These are phyloP conservation scores for Conchocele bisecta DNA, from an alignment of 2,888 invertebrate genomes.

Conservation along the genomic window DNA sequence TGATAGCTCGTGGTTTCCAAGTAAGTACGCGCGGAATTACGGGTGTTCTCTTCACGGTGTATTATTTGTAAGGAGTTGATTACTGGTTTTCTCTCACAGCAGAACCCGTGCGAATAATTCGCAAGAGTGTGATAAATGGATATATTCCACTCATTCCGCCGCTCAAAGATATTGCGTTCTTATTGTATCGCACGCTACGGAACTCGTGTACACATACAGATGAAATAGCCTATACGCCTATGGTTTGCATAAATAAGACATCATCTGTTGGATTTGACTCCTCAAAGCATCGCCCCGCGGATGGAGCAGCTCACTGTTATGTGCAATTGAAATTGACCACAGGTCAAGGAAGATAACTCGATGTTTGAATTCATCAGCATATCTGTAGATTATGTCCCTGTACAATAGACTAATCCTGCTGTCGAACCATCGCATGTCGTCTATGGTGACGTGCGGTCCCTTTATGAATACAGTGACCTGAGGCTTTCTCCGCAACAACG, in stretches of 20 bases:
- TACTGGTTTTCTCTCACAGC: no score
- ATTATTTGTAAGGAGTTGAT: no score
- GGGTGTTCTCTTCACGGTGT: no score
- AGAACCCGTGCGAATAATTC: no score
- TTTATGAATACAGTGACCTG: constrained; percentile 32
- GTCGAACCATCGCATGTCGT: constrained; percentile 40
- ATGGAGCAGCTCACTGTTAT: constrained; percentile 31
- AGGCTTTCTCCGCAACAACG: constrained; percentile 32
- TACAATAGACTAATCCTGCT: constrained; percentile 22
- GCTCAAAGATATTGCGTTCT: no score
- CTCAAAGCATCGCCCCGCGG: constrained; percentile 16
- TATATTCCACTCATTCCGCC: no score
- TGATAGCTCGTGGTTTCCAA: no score
- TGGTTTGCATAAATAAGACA: constrained; percentile 42
- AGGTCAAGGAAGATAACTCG: constrained; percentile 41
- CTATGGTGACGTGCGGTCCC: constrained; percentile 37
- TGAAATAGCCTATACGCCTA: no score
- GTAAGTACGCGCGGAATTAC: no score
- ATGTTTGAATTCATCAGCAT: constrained; percentile 30
- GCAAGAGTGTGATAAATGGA: no score
- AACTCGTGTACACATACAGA: no score
- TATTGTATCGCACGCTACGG: no score
- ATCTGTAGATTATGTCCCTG: constrained; percentile 24
- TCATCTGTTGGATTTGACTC: constrained; percentile 43
- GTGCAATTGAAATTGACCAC: constrained; percentile 41